These are phyloP conservation scores for Microtus montanus DNA, from an alignment of 2,113 vertebrate genomes.

Conservation along the genomic window DNA sequence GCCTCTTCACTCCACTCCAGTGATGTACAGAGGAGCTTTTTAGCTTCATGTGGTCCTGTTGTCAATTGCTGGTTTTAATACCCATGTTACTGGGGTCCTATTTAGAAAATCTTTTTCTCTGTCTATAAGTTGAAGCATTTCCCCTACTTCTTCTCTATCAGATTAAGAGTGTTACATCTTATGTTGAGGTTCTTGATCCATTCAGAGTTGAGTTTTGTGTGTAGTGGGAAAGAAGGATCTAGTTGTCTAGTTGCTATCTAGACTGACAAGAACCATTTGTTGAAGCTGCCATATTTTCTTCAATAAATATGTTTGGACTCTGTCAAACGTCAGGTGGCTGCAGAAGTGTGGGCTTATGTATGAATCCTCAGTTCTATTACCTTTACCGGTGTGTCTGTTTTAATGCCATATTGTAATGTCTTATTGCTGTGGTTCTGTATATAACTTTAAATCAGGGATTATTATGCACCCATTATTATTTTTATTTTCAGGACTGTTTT, in stretches of 20 bases:
- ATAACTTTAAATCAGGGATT: neutral
- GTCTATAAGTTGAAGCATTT: neutral
- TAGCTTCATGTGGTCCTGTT: neutral
- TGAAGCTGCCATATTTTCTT: too few relatives aligned
- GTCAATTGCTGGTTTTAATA: neutral
- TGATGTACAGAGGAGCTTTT: neutral
- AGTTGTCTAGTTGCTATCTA: neutral
- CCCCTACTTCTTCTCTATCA: neutral
- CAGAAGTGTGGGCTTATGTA: neutral
- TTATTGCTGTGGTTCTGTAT: neutral
- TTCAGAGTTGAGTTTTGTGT: neutral
- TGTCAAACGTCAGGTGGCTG: neutral
- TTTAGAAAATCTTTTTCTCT: neutral
- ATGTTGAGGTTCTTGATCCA: neutral
- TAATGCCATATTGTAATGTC: neutral
- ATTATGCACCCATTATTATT: neutral
- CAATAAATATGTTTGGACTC: neutral
- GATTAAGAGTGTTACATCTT: neutral
- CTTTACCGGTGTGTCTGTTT: neutral
- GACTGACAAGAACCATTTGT: neutral
- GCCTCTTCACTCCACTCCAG: neutral
- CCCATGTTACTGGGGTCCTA: too few relatives aligned
- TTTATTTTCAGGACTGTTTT: neutral
- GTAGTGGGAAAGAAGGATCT: neutral
- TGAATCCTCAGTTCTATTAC: neutral